Evolutionary conservation across 2,113 vertebrate species (phyloP), one percentile per base, ranked within the genome.

Genomic region (Mungos mungo): DNA sequence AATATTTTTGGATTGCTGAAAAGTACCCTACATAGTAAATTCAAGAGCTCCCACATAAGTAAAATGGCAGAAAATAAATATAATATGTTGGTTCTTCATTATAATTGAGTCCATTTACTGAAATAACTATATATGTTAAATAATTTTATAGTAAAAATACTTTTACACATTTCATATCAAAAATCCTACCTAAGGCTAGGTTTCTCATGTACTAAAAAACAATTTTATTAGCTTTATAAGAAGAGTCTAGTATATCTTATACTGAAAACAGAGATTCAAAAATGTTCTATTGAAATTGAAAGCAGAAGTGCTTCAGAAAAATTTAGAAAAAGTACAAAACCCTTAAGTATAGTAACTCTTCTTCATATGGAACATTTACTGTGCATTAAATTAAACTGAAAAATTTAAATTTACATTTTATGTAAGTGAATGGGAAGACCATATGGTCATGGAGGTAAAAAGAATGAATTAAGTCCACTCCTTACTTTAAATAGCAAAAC

Each of bases 381-480:
- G 41, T 63, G 89, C 7, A 47, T 38, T 79, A 76, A 93, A 81
- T 72, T 63, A 76, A 96, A 74, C 66, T 71, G 65, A 60, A 77
- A 81, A 33, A 68, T 96, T 71, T 69, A 52, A 69, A 84, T 84
- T 96, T 35, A 92, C 38, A 35, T 57, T 69, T 88, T 96, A 76
- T 60, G 29, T 71, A 88, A 83, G n/a, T 63, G 33, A 87, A 52
- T 38, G 9, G 31, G 6, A 84, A 50, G 16, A 69, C 11, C 23
- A 65, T 14, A 82, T 14, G 18, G n/a, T 92, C 45, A 19, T 50
- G 6, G 25, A 87, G 7, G 57, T 25, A 84, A 4, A 81, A 82
- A 29, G 31, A 77, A 74, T 13, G 5, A 35, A 96, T 91, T 77
- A 93, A 91, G n/a, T n/a, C 69, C 90, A 79, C 13, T 65, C 50